Conservation (phyloP, 2,797 vertebrate genomes). For the Malacoctenus gilli region DNA sequence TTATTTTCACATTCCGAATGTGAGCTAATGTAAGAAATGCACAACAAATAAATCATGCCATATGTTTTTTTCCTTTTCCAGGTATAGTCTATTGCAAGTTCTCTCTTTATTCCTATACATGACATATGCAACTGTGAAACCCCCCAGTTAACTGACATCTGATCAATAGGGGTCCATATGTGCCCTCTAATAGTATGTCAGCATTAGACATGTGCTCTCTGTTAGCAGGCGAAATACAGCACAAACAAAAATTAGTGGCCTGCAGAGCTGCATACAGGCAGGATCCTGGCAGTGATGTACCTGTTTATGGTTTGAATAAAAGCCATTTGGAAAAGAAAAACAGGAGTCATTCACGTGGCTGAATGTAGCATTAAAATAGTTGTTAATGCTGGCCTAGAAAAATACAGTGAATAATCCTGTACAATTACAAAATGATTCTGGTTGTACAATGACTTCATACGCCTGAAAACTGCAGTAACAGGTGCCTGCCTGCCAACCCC, state of each 20-base stretch:
- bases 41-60: background rate
- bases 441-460: background rate
- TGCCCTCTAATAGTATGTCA: slow-evolving; percentile 8
- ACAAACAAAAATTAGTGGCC: slow-evolving; percentile 22
- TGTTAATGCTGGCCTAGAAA: background rate
- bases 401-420: background rate
- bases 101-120: background rate
- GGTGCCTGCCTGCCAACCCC: background rate
- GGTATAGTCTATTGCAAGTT: background rate
- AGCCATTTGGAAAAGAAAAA: slow-evolving; percentile 22
- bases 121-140: background rate
- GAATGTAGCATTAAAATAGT: background rate
- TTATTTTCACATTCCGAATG: too few species aligned
- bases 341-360: slow-evolving; percentile 1
- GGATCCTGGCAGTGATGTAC: slow-evolving; percentile 5
- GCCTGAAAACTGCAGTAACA: background rate
- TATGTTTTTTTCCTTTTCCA: background rate
- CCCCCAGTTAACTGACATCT: slow-evolving; percentile 17
- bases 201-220: slow-evolving; percentile 6
- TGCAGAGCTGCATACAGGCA: slow-evolving; percentile 11
- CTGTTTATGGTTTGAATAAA: slow-evolving; percentile 9
- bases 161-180: slow-evolving; percentile 22
- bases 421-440: background rate
- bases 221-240: slow-evolving; percentile 4
- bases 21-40: too few species aligned